Base-by-base conservation (phyloP, 2,797 vertebrate genomes). In the Adelosebastes latens region DNA sequence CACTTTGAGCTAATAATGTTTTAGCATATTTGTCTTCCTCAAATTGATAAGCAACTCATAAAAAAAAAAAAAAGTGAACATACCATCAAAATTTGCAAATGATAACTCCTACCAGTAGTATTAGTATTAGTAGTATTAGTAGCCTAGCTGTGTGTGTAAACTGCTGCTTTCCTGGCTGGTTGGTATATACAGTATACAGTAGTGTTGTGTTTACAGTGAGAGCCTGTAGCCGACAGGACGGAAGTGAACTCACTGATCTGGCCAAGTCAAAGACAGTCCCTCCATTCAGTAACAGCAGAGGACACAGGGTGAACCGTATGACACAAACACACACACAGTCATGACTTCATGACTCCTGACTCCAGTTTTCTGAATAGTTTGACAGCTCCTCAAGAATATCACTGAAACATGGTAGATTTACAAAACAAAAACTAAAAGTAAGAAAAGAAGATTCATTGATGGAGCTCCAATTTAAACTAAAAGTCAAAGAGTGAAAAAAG, bases 251-350 rank as follows among this genome's bases (percentile, higher is more conserved):
- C 77, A 66, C 53, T 61, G 78, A 86, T 83, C 72, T 39, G 81
- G 70, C 81, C 84, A 39, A 87, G 58, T 76, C 78, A 83, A 4
- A 84, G 82, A 88, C 87, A 91, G 85, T 90, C 77, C 27, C 14
- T 84, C 84, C 81, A 87, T 90, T 92, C 79, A 90, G 67, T 2
- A 52, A 55, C 34, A 59, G 80, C 49, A 61, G 75, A 63, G 79
- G 75, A 84, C 73, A 69, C 75, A 67, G 69, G 60, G 34, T 80
- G 76, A 86, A 75, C 73, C 77, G 18, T 82, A 72, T 77, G 77
- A 87, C 86, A 42, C 27, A 72, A 55, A 29, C 62, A 52, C 42
- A 46, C 12, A 59, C 25, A 67, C 2, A 61, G 63, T 73, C 66
- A 73, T 79, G 78, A 67, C 61, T 74, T 68, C 81, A 81, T 65